Evolutionary conservation across 2,113 vertebrate genomes (phyloP).

Genomic region (Rhagologus leucostigma): DNA sequence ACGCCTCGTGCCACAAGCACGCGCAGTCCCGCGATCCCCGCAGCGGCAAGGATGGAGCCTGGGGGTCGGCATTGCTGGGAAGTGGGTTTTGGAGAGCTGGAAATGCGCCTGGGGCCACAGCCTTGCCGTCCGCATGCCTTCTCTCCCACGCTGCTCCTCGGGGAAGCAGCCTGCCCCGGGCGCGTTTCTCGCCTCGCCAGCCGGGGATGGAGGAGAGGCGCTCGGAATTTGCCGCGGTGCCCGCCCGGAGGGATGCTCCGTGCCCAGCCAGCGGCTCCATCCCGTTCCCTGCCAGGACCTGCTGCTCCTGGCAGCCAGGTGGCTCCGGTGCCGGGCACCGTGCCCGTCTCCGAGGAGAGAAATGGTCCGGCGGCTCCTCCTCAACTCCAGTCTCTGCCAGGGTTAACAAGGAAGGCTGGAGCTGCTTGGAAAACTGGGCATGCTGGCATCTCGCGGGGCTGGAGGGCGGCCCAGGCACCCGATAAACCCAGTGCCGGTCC

Average conservation of each 20-base stretch:
- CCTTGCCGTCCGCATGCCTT: neutral
- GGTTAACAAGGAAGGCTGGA: neutral
- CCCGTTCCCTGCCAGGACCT: neutral
- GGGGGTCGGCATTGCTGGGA: rapidly evolving
- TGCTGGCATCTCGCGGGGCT: neutral
- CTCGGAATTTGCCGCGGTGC: neutral
- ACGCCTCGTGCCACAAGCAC: rapidly evolving
- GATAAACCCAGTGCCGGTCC: neutral
- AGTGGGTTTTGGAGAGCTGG: neutral
- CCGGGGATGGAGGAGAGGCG: neutral
- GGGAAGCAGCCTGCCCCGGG: neutral
- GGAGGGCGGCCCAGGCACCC: no score
- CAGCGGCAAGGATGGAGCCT: neutral
- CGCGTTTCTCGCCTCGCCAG: neutral
- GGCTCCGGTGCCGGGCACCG: rapidly evolving
- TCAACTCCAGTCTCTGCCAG: neutral
- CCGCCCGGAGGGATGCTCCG: neutral
- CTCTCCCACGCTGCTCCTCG: neutral
- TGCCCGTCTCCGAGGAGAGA: neutral
- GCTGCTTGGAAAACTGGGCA: neutral
- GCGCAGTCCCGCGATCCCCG: rapidly evolving
- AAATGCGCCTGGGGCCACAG: neutral
- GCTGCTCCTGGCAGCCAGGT: neutral
- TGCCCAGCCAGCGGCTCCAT: rapidly evolving
- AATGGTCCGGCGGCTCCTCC: neutral